Conservation (phyloP, 2,113 vertebrate genomes). For the Octodon degus region DNA sequence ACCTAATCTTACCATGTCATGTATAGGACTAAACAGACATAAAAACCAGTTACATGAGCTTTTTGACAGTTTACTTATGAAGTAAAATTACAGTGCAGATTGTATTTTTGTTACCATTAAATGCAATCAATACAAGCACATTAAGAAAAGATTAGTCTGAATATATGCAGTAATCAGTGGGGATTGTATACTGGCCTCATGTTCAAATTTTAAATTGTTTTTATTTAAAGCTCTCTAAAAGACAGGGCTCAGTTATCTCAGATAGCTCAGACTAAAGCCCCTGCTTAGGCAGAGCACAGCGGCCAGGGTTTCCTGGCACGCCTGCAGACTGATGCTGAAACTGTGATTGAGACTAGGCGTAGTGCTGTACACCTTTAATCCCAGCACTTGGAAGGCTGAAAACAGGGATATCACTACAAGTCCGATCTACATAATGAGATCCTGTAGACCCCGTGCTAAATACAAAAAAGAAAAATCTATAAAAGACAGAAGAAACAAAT, state of each 20-base stretch:
- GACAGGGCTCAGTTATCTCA: too few species aligned
- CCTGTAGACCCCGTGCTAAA: too few species aligned
- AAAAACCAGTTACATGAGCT: neutral
- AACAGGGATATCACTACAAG: too few species aligned
- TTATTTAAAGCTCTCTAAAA: neutral
- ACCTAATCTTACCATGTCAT: neutral
- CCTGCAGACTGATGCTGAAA: too few species aligned
- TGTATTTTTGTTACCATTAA: slow-evolving; percentile 48
- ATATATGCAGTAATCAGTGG: neutral
- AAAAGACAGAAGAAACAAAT: neutral
- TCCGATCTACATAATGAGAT: too few species aligned
- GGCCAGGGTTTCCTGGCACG: too few species aligned
- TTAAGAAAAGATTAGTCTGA: slow-evolving; percentile 14
- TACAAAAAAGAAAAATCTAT: too few species aligned
- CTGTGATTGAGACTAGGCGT: too few species aligned
- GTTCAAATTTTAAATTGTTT: slow-evolving; percentile 30
- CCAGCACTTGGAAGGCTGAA: too few species aligned
- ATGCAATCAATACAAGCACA: neutral
- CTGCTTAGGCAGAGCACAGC: too few species aligned
- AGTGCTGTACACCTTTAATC: too few species aligned
- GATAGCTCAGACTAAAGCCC: too few species aligned
- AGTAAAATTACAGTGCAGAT: neutral
- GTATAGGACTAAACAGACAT: neutral
- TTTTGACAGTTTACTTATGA: neutral
- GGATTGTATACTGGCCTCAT: neutral